Evolutionary conservation across 2,797 vertebrate species (phyloP).

Genomic region (Lophius americanus): DNA sequence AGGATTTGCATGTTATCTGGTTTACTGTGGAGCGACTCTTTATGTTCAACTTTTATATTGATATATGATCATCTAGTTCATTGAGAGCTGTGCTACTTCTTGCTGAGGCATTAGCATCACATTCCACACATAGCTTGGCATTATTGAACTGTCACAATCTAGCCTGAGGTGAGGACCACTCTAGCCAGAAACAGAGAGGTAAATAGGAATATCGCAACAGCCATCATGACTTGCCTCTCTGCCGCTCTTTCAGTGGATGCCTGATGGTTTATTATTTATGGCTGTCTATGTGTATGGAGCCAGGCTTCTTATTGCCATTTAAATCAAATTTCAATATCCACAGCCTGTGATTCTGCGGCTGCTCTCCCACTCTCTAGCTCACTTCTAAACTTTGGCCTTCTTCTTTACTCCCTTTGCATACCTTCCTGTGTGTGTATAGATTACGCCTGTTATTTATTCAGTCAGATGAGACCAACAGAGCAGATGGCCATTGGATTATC

Average conservation of each 20-base stretch:
- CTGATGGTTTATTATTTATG: conserved; percentile 80
- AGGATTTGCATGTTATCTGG: background rate
- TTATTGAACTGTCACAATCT: conserved; percentile 85
- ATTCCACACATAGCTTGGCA: conserved; percentile 85
- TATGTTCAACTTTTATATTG: conserved; percentile 1
- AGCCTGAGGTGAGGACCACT: conserved; percentile 76
- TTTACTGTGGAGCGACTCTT: background rate
- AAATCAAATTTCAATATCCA: conserved; percentile 81
- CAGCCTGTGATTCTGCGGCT: conserved; percentile 50
- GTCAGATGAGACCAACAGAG: conserved; percentile 78
- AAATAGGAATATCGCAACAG: conserved; percentile 71
- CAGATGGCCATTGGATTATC: conserved; percentile 86
- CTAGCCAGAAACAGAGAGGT: conserved; percentile 58
- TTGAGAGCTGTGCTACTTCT: conserved; percentile 53
- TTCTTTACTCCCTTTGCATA: conserved; percentile 63
- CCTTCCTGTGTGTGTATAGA: conserved; percentile 81
- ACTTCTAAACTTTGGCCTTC: conserved; percentile 70
- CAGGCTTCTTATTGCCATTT: conserved; percentile 80
- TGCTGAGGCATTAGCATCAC: conserved; percentile 76
- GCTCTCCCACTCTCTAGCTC: conserved; percentile 42
- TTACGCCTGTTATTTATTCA: conserved; percentile 82
- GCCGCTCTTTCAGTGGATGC: conserved; percentile 54
- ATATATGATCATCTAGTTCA: conserved; percentile 52
- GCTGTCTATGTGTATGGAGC: conserved; percentile 70
- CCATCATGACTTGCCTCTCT: conserved; percentile 62